A percentile compares a stretch with the other conserved stretches of the same genome.
Evolutionary conservation across 1,140 invertebrate genomes (phyloP).

Genomic region (Solenopsis fugax): DNA sequence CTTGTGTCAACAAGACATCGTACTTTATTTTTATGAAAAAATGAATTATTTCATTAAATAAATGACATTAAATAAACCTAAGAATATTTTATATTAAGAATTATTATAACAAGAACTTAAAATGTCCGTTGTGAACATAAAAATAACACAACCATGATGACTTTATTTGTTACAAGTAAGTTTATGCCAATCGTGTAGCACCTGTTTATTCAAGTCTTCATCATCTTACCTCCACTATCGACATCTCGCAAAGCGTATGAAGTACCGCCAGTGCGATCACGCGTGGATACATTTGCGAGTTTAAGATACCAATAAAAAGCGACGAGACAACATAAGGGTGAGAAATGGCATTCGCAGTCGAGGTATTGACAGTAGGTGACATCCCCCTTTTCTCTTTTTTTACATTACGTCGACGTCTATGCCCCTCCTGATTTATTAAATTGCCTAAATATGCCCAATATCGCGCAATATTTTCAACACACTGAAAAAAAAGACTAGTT

Average conservation of each 20-base stretch:
- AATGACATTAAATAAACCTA: background rate
- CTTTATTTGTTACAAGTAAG: conserved; percentile 78
- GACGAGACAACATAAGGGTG: conserved; percentile 22
- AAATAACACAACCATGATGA: conserved; percentile 66
- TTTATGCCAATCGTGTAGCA: conserved; percentile 50
- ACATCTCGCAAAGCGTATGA: conserved; percentile 3
- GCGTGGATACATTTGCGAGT: background rate
- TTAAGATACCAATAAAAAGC: conserved; percentile 13
- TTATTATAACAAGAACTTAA: background rate
- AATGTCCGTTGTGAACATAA: background rate
- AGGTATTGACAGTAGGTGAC: conserved; percentile 30
- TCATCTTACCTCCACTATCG: background rate
- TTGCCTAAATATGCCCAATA: conserved; percentile 80
- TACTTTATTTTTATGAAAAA: background rate
- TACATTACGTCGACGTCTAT: conserved; percentile 81
- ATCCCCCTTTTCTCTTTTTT: conserved; percentile 67
- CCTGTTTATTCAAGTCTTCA: background rate
- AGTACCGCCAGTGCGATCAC: background rate
- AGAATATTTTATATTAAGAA: background rate
- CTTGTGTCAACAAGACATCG: background rate
- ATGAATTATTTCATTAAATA: background rate
- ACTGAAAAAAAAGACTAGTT: too few species aligned
- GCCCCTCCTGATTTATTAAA: conserved; percentile 83
- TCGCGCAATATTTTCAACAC: conserved; percentile 75
- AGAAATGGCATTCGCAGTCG: background rate